Conservation (phyloP, 1,140 invertebrate genomes). For the Orius insidiosus region DNA sequence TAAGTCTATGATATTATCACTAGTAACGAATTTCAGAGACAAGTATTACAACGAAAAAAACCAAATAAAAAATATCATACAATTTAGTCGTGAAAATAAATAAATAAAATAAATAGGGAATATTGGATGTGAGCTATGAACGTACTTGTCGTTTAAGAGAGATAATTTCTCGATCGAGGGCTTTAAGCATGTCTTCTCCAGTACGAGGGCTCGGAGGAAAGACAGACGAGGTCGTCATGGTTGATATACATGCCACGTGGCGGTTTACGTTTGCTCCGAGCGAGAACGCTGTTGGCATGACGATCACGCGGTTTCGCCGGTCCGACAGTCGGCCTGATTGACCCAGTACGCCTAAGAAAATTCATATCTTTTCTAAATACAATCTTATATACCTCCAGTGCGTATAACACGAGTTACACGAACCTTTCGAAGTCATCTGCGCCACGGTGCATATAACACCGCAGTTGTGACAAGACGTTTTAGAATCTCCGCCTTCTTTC, state of each 20-base stretch:
- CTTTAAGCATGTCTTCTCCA: conserved; percentile 67
- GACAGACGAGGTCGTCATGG: conserved; percentile 78
- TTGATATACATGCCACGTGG: conserved; percentile 93
- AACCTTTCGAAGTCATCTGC: conserved; percentile 55
- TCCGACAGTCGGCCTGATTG: conserved; percentile 33
- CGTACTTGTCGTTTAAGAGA: conserved; percentile 82
- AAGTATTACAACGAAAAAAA: background rate
- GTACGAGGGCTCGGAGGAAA: conserved; percentile 50
- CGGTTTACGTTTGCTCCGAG: conserved; percentile 75
- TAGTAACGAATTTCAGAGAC: no score
- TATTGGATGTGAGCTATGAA: conserved; percentile 2
- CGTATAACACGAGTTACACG: conserved; percentile 59
- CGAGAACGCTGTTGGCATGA: conserved; percentile 29
- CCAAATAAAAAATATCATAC: background rate
- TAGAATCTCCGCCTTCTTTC: conserved; percentile 34
- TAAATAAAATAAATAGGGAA: background rate
- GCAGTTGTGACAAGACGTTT: conserved; percentile 51
- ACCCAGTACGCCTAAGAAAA: conserved; percentile 32
- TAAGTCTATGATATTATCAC: no score
- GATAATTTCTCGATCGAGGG: conserved; percentile 83
- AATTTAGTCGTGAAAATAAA: background rate
- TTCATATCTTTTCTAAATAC: background rate
- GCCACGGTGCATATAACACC: conserved; percentile 51
- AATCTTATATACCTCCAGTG: conserved; percentile 50
- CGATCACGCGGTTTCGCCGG: conserved; percentile 28